Evolutionary conservation across 2,888 invertebrate genomes (phyloP), one percentile per base, ranked within the genome.

Genomic region (Euspilapteryx auroguttella): DNA sequence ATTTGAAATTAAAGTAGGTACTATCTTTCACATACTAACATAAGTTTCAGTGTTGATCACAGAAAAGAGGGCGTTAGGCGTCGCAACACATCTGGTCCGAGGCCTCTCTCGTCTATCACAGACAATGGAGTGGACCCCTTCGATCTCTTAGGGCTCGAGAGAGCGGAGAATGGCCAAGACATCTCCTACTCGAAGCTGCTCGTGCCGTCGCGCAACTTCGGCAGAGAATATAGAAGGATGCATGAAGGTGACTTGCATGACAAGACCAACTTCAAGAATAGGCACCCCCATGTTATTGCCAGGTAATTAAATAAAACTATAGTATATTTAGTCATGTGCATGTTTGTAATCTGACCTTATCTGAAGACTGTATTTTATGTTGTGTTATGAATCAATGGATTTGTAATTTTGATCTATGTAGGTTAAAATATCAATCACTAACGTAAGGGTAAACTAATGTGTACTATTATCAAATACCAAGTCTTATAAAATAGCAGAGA

Each of bases 141-240:
- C 59, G 87, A 90, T 54, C 81, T 91, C 21, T 68, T 94, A 33
- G 92, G 94, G 20, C 79, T 93, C 34, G 89, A 92, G 49, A 79
- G 81, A 51, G 85, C 83, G 35, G 85, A 86, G 56, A 89, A 90
- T 58, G 93, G 92, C 30, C 92, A 92, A 86, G 93, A 94, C 62
- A 83, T 92, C 43, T 94, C 94, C 11, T 95, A 94, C 64, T 89
- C 89, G 21, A 87, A 89, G 52, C 68, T 94, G 33, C 68, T 94
- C 37, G 83, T 88, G 29, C 89, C 93, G 27, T 87, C 92, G 12
- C 79, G 62, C 40, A 45, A 68, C 20, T 58, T 56, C 36, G 62
- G 64, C 12, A 55, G 69, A 35, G 75, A 76, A 30, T 65, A 68
- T 35, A 58, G 61, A 36, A 75, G 68, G 37, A 64, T 73, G 59